These are phyloP conservation scores for Sporophila hypoxantha DNA, from an alignment of 2,113 vertebrate species.

Conservation along the genomic window DNA sequence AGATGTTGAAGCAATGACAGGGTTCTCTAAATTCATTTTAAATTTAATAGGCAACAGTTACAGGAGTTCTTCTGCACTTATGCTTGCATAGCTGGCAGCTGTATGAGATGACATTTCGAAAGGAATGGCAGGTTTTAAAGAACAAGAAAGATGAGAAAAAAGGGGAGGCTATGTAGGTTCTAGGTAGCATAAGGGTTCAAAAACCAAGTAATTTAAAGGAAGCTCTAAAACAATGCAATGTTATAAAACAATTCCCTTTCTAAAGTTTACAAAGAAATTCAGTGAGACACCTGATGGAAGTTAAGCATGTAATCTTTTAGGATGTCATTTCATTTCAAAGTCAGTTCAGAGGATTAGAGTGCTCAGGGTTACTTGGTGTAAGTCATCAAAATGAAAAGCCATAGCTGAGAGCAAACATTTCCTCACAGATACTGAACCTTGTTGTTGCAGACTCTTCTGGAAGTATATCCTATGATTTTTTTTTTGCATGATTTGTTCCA, in stretches of 20 bases:
- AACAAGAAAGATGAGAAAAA: background rate
- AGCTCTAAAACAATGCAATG: background rate
- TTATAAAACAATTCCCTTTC: background rate
- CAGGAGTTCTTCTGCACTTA: background rate
- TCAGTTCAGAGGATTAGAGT: background rate
- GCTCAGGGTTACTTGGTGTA: background rate
- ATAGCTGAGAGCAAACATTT: background rate
- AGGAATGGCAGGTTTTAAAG: background rate
- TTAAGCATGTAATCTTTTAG: background rate
- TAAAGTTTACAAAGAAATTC: background rate
- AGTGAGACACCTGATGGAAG: background rate
- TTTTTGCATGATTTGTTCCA: background rate
- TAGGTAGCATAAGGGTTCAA: background rate
- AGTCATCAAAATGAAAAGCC: background rate
- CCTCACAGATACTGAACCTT: background rate
- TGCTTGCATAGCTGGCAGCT: background rate
- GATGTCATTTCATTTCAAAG: background rate
- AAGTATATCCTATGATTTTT: background rate
- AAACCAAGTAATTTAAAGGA: background rate
- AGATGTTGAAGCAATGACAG: constrained; percentile 6
- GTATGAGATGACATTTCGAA: background rate
- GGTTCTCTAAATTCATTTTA: constrained; percentile 14
- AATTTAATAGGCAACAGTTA: background rate
- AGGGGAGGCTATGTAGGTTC: background rate
- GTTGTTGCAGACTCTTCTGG: background rate